These are phyloP conservation scores for Unio delphinus DNA, from an alignment of 2,888 invertebrate species.

Conservation along the genomic window DNA sequence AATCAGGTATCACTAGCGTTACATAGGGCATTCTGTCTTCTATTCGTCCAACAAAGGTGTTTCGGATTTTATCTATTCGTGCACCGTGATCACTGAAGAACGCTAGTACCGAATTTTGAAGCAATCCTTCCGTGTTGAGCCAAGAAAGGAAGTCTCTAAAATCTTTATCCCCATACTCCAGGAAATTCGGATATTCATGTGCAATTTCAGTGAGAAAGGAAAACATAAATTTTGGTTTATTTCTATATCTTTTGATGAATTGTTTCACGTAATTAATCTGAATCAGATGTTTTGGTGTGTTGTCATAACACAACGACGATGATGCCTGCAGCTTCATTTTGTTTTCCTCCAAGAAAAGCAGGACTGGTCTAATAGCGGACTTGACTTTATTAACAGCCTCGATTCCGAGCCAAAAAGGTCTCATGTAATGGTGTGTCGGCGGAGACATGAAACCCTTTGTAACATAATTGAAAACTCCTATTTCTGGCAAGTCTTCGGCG, in stretches of 20 bases:
- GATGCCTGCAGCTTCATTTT: constrained; percentile 16
- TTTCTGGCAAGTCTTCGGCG: constrained; percentile 26
- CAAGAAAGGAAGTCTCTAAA: constrained; percentile 77
- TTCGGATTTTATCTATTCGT: constrained; percentile 86
- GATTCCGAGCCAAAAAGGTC: constrained; percentile 32
- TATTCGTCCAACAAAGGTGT: constrained; percentile 83
- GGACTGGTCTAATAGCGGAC: not conserved
- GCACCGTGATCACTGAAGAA: constrained; percentile 91
- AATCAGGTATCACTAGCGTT: constrained; percentile 81
- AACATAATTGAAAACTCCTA: constrained; percentile 30
- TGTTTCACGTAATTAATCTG: constrained; percentile 77
- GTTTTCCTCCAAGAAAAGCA: constrained; percentile 25
- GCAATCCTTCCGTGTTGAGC: constrained; percentile 62
- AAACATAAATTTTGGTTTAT: constrained; percentile 83
- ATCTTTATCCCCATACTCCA: constrained; percentile 81
- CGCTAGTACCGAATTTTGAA: constrained; percentile 59
- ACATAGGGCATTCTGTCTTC: constrained; percentile 91
- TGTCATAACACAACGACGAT: constrained; percentile 25
- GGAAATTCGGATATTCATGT: constrained; percentile 88
- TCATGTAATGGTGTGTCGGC: constrained; percentile 39
- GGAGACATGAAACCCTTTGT: constrained; percentile 29
- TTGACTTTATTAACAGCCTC: constrained; percentile 14
- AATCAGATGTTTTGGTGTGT: constrained; percentile 62
- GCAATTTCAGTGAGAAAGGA: constrained; percentile 88
- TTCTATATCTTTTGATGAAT: constrained; percentile 77